Percentiles rank a stretch among this genome's conserved stretches.
Conservation (phyloP, 2,797 vertebrate genomes). For the Zalophus californianus region DNA sequence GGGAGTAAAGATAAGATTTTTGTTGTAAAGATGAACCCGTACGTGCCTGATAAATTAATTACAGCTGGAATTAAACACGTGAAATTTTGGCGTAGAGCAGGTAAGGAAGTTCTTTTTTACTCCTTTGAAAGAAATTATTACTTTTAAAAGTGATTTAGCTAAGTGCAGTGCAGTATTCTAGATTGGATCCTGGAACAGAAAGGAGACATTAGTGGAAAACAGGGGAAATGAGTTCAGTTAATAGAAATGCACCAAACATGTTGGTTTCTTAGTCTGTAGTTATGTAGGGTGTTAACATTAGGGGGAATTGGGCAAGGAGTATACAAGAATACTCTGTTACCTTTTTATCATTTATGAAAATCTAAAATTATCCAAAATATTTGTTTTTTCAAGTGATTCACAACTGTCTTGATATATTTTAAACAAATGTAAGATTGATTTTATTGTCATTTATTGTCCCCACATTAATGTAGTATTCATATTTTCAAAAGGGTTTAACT, state of each 20-base stretch:
- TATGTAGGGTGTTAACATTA: slow-evolving; percentile 1
- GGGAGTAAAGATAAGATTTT: slow-evolving; percentile 99
- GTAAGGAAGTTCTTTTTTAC: slow-evolving; percentile 87
- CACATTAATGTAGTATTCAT: not conserved
- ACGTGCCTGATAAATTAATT: slow-evolving; percentile 97
- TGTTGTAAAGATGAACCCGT: slow-evolving; percentile 98
- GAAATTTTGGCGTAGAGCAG: slow-evolving; percentile 99
- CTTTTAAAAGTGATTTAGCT: slow-evolving; percentile 33
- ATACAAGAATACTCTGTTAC: not conserved
- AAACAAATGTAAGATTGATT: slow-evolving; percentile 57
- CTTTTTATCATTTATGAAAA: slow-evolving; percentile 52
- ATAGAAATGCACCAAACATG: not conserved
- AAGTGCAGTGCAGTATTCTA: not conserved
- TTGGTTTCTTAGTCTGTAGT: not conserved
- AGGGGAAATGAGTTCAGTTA: slow-evolving; percentile 29
- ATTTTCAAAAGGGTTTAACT: slow-evolving; percentile 51
- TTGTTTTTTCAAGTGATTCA: not conserved
- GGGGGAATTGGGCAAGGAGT: not conserved
- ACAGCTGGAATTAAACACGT: slow-evolving; percentile 98
- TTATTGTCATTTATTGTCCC: not conserved
- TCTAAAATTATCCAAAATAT: slow-evolving; percentile 51
- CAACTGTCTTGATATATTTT: slow-evolving; percentile 49
- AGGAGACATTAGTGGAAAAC: not conserved
- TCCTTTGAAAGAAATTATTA: slow-evolving; percentile 42
- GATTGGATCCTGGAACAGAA: not conserved